These are phyloP conservation scores for Charaxes varanes DNA, from an alignment of 1,140 invertebrate genomes.

Conservation along the genomic window DNA sequence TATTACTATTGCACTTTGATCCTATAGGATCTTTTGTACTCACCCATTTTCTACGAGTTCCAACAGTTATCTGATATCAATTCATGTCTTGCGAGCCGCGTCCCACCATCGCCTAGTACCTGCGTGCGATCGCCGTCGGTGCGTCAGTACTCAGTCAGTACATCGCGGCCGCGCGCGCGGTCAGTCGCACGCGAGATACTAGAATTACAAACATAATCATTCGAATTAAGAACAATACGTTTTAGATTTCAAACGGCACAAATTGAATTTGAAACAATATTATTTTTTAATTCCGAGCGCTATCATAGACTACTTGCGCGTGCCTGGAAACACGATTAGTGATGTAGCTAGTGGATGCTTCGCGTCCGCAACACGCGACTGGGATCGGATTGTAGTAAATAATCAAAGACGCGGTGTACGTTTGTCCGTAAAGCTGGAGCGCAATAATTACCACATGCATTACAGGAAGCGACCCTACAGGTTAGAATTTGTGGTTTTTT, in stretches of 20 bases:
- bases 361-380: conserved; percentile 21
- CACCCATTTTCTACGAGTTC: too few species aligned
- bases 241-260: too few species aligned
- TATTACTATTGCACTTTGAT: too few species aligned
- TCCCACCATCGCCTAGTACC: conserved; percentile 30
- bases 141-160: conserved; percentile 57
- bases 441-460: conserved; percentile 64
- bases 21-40: too few species aligned
- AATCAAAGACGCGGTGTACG: conserved; percentile 1
- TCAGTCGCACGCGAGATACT: conserved; percentile 24
- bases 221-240: not conserved
- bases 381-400: conserved; percentile 24
- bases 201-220: conserved; percentile 5
- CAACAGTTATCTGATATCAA: too few species aligned
- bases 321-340: conserved; percentile 24
- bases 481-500: conserved; percentile 35
- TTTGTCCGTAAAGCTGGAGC: conserved; percentile 60
- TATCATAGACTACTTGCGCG: conserved; percentile 15
- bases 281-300: conserved; percentile 7
- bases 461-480: conserved; percentile 69
- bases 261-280: too few species aligned
- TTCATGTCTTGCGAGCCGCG: conserved; percentile 32
- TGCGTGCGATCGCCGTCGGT: too few species aligned
- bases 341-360: conserved; percentile 35
- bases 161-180: conserved; percentile 36